These are phyloP conservation scores for Peromyscus aztecus DNA, from an alignment of 2,797 vertebrate species.

Conservation along the genomic window DNA sequence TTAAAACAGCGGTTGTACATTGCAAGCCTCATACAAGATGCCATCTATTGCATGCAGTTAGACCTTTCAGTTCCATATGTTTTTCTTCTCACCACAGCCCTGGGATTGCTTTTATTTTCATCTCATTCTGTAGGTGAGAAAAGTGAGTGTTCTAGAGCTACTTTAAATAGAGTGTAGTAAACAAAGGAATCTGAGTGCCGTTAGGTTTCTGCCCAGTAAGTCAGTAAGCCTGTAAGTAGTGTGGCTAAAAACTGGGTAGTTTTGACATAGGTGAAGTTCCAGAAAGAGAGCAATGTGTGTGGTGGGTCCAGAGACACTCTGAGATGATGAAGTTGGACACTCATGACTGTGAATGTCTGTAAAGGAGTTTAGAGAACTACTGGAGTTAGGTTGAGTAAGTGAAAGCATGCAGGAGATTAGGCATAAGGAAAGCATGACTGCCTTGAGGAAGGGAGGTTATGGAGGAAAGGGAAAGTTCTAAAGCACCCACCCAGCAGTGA, in stretches of 20 bases:
- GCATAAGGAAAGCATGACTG: not conserved
- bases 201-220: not conserved
- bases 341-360: not conserved
- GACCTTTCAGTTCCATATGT: not conserved
- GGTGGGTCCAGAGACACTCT: not conserved
- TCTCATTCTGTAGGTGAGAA: not conserved
- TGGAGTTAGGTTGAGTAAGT: not conserved
- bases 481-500: not conserved
- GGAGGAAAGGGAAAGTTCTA: no score
- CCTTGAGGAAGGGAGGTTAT: not conserved
- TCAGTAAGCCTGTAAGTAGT: not conserved
- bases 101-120: not conserved
- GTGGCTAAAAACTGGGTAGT: conserved; percentile 4
- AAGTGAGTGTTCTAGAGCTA: not conserved
- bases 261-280: not conserved
- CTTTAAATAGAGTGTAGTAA: not conserved
- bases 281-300: not conserved
- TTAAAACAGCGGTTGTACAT: not conserved
- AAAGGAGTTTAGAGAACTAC: no score
- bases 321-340: not conserved
- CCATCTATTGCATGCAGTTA: not conserved
- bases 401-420: not conserved
- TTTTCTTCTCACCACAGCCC: not conserved
- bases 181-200: not conserved
- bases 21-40: not conserved